Evolutionary conservation across 2,797 vertebrate species (phyloP).

Genomic region (Helostoma temminkii): DNA sequence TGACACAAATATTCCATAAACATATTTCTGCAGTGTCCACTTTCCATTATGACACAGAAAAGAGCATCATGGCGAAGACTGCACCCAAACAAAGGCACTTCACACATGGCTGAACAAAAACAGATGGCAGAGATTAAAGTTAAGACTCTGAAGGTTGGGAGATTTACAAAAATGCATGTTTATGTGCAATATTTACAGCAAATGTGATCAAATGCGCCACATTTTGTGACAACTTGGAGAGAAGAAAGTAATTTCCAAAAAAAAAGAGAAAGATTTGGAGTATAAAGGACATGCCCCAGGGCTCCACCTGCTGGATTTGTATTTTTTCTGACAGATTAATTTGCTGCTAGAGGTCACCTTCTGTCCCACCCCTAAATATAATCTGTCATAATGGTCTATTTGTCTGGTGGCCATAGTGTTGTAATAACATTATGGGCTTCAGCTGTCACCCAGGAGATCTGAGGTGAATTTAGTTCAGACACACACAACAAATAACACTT

Average conservation of each 20-base stretch:
- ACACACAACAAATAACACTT: not conserved
- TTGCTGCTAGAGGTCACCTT: slow-evolving; percentile 5
- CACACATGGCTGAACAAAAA: not conserved
- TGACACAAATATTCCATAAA: not conserved
- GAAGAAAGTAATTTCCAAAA: not conserved
- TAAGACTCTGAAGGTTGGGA: not conserved
- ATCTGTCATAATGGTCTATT: slow-evolving; percentile 5
- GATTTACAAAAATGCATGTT: not conserved
- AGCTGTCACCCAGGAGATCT: slow-evolving; percentile 1
- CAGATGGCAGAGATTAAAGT: not conserved
- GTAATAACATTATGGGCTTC: slow-evolving; percentile 13
- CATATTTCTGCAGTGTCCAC: not conserved
- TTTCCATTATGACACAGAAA: not conserved
- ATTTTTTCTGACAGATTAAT: slow-evolving; percentile 23
- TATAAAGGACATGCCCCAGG: slow-evolving; percentile 37
- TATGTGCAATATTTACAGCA: slow-evolving; percentile 8
- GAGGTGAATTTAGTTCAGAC: slow-evolving; percentile 3
- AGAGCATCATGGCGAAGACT: not conserved
- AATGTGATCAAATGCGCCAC: slow-evolving; percentile 11
- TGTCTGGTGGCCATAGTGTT: slow-evolving; percentile 29
- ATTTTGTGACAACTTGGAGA: not conserved
- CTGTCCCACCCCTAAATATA: slow-evolving; percentile 27
- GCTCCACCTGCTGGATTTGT: slow-evolving; percentile 73
- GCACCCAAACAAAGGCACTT: not conserved
- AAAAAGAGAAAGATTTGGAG: slow-evolving; percentile 14